These are phyloP conservation scores for Chrysolina haemoptera DNA, from an alignment of 2,888 invertebrate species.

Conservation along the genomic window DNA sequence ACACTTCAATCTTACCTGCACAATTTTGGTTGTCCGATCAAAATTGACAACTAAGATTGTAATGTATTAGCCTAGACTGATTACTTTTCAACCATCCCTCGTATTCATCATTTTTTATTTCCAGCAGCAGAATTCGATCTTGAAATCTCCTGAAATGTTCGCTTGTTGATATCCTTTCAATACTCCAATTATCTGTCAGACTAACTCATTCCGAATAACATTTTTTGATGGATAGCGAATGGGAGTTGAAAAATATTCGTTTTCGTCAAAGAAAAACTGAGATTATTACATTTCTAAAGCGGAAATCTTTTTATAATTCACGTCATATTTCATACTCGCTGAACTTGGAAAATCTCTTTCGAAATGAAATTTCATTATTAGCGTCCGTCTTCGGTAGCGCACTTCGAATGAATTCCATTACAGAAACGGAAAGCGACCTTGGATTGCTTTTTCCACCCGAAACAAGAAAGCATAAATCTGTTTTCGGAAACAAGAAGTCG, in stretches of 20 bases:
- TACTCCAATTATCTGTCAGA: background rate
- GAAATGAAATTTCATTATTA: conserved; percentile 28
- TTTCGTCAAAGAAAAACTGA: background rate
- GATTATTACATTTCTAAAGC: conserved; percentile 1
- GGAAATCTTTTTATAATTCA: conserved; percentile 7
- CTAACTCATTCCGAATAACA: background rate
- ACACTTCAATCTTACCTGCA: no score
- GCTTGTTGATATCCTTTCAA: background rate
- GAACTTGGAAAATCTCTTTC: conserved; percentile 22
- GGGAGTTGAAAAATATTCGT: background rate
- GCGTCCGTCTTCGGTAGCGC: background rate
- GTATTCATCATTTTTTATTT: no score
- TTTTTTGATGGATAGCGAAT: background rate
- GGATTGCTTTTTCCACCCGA: background rate
- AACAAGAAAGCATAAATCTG: background rate
- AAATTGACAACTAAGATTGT: no score
- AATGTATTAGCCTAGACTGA: no score
- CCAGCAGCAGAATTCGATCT: no score
- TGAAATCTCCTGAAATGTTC: background rate
- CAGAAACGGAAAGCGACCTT: conserved; percentile 1
- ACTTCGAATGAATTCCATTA: conserved; percentile 15
- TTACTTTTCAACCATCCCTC: no score
- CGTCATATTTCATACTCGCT: conserved; percentile 25
- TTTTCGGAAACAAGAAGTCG: background rate
- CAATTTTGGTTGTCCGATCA: no score